phyloP scores from a whole-genome alignment of 1,140 invertebrate species.

The Caenorhabditis tropicalis region DNA sequence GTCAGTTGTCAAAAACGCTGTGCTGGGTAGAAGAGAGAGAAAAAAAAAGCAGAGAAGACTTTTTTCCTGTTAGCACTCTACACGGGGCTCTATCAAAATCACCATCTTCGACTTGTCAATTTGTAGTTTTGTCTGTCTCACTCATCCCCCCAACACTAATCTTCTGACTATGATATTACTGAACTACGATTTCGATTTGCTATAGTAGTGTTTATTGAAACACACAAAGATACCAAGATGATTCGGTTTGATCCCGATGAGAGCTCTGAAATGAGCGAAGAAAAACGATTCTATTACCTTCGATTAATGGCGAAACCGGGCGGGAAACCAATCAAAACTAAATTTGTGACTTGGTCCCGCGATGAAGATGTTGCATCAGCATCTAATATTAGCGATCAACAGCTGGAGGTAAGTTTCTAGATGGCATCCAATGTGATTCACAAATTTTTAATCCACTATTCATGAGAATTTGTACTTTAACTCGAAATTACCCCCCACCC shows the following conservation, averaged over 20 bases:
- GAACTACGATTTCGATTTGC: constrained; percentile 2
- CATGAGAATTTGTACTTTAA: too few species aligned
- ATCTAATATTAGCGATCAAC: constrained; percentile 19
- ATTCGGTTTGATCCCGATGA: constrained; percentile 57
- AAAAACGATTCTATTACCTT: constrained; percentile 71
- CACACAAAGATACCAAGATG: constrained; percentile 42
- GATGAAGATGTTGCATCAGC: constrained; percentile 48
- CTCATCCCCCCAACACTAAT: not conserved
- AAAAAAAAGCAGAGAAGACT: constrained; percentile 24
- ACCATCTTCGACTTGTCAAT: not conserved
- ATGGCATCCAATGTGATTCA: too few species aligned
- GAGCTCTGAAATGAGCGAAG: constrained; percentile 60
- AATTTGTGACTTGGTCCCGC: constrained; percentile 67
- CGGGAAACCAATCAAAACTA: constrained; percentile 69
- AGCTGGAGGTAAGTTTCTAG: constrained; percentile 39
- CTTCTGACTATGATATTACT: constrained; percentile 42
- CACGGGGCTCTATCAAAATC: not conserved
- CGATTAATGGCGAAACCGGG: constrained; percentile 71
- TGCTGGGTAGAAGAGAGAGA: constrained; percentile 29
- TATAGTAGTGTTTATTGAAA: not conserved
- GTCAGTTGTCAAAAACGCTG: constrained; percentile 25
- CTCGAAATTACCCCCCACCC: too few species aligned
- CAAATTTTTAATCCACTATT: too few species aligned
- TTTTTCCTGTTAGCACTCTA: constrained; percentile 33
- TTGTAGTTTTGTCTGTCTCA: too few species aligned